A percentile compares a stretch with the other conserved stretches of the same genome.
Evolutionary conservation across 2,113 vertebrate genomes (phyloP).

Genomic region (Arvicanthis niloticus): DNA sequence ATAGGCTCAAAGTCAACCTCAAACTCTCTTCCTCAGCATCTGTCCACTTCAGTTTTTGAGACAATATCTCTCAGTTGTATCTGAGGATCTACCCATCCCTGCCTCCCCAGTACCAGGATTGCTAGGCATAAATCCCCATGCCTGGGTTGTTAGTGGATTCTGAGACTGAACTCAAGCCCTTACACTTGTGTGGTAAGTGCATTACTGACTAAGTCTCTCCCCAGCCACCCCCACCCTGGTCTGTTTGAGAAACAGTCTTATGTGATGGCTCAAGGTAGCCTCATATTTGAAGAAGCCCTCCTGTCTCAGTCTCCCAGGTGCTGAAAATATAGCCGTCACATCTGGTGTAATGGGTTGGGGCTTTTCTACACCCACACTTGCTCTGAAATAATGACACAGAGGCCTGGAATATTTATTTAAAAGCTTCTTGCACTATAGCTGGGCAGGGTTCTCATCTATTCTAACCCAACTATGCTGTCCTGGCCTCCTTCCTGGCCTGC

Average conservation of each 20-base stretch:
- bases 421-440: too few species aligned
- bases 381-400: too few species aligned
- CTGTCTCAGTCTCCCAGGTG: background rate
- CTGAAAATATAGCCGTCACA: background rate
- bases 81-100: background rate
- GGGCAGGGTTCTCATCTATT: too few species aligned
- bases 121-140: too few species aligned
- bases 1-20: background rate
- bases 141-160: background rate
- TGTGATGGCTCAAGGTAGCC: background rate
- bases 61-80: background rate
- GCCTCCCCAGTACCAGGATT: background rate
- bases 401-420: too few species aligned
- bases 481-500: too few species aligned
- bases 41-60: background rate
- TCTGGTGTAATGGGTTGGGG: too few species aligned
- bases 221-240: too few species aligned
- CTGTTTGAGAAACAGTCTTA: background rate
- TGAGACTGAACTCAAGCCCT: background rate
- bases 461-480: too few species aligned
- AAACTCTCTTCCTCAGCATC: too few species aligned
- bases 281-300: background rate
- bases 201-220: background rate
- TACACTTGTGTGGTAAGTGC: background rate
- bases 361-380: too few species aligned